A percentile compares a stretch with the other conserved stretches of the same genome.
These are phyloP conservation scores for Andrena minutula DNA, from an alignment of 2,888 invertebrate species.

Conservation along the genomic window DNA sequence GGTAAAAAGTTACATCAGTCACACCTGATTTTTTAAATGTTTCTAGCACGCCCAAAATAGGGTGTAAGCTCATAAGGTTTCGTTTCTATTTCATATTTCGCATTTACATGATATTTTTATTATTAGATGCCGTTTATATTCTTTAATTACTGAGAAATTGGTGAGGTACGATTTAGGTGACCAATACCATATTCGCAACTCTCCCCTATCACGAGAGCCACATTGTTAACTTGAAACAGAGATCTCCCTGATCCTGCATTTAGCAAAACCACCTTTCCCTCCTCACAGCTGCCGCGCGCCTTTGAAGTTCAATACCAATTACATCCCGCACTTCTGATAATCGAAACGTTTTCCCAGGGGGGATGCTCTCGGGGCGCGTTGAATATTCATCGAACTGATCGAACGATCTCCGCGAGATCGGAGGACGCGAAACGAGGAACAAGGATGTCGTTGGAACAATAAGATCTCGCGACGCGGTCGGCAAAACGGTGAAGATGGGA, in stretches of 20 bases:
- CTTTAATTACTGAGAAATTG: no score
- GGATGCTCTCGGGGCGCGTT: conserved; percentile 7
- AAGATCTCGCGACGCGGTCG: conserved; percentile 49
- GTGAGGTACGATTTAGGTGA: no score
- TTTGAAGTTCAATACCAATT: conserved; percentile 5
- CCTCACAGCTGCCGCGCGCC: conserved; percentile 4
- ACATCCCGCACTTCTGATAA: conserved; percentile 8
- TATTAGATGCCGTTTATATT: no score
- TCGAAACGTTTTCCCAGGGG: conserved; percentile 32
- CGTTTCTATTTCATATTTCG: no score
- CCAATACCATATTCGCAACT: no score
- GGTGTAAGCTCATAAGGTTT: no score
- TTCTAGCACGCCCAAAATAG: no score
- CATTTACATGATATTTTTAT: no score
- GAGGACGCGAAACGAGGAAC: neutral
- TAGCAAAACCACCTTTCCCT: conserved; percentile 2
- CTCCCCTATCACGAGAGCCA: neutral
- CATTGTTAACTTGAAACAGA: neutral
- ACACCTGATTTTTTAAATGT: no score
- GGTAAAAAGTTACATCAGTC: no score
- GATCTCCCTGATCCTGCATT: neutral
- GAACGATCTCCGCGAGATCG: conserved; percentile 8
- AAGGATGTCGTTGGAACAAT: conserved; percentile 48
- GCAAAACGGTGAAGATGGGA: conserved; percentile 35
- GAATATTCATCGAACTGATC: conserved; percentile 45